phyloP scores from a whole-genome alignment of 2,797 vertebrate species.

The Melanotaenia trifasciata region DNA sequence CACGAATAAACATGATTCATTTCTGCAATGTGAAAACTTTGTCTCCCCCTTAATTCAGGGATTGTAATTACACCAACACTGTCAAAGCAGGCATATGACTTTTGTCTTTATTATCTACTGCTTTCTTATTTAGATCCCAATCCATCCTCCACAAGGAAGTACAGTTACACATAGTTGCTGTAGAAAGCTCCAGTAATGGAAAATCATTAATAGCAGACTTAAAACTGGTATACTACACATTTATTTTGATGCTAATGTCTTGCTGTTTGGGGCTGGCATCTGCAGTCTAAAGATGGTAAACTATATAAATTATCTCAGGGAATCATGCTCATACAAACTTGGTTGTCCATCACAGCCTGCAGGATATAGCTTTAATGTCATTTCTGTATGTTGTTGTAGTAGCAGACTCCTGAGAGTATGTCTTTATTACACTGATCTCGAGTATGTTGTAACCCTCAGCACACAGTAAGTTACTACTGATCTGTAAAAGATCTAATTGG shows the following conservation, averaged over 20 bases:
- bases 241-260: neutral
- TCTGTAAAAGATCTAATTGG: neutral
- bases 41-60: no score
- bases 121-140: no score
- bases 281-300: neutral
- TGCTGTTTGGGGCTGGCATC: neutral
- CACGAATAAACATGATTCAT: no score
- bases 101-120: no score
- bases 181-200: no score
- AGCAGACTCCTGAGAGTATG: neutral
- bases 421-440: neutral
- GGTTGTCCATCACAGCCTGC: neutral
- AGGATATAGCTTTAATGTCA: neutral
- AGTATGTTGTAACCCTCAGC: neutral
- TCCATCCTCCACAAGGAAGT: no score
- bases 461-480: neutral
- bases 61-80: no score
- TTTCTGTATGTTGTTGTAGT: neutral
- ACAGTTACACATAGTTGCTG: no score
- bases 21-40: no score
- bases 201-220: no score
- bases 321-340: neutral
- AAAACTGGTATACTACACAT: no score
- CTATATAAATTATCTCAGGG: neutral
- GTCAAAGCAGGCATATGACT: no score